phyloP scores from a whole-genome alignment of 1,140 invertebrate genomes.

The Drosophila mayri region DNA sequence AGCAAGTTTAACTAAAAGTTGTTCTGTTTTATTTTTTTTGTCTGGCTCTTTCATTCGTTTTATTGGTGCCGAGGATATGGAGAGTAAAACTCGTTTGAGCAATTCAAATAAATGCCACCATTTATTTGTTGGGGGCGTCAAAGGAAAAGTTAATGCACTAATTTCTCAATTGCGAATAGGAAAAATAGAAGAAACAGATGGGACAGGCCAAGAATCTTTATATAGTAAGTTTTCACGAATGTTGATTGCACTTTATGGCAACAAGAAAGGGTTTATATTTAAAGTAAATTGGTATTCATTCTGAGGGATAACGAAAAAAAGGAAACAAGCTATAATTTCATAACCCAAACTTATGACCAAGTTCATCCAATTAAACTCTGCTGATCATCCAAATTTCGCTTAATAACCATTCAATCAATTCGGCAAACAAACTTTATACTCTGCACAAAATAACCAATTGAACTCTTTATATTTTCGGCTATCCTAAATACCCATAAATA shows the following conservation, averaged over 20 bases:
- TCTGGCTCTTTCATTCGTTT: slow-evolving; percentile 35
- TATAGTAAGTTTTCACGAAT: neutral
- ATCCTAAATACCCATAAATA: slow-evolving; percentile 54
- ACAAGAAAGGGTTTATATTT: neutral
- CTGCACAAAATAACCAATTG: slow-evolving; percentile 34
- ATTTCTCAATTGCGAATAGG: slow-evolving; percentile 71
- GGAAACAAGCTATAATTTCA: neutral
- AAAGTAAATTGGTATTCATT: neutral
- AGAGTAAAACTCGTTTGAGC: slow-evolving; percentile 67
- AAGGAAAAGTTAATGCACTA: slow-evolving; percentile 78
- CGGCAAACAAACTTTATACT: slow-evolving; percentile 21
- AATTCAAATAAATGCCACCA: slow-evolving; percentile 79
- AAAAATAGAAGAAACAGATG: slow-evolving; percentile 11
- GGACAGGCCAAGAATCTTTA: neutral
- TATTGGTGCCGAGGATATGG: slow-evolving; percentile 44
- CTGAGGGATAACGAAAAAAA: no score
- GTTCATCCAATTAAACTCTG: slow-evolving; percentile 13
- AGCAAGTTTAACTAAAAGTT: slow-evolving; percentile 73
- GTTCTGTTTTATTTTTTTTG: slow-evolving; percentile 43
- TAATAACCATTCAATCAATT: slow-evolving; percentile 45
- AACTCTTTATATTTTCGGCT: slow-evolving; percentile 37
- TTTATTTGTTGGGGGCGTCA: slow-evolving; percentile 77
- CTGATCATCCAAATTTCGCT: slow-evolving; percentile 30
- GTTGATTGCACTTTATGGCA: slow-evolving; percentile 6
- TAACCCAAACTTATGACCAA: slow-evolving; percentile 1